Percentiles rank a stretch among this genome's conserved stretches.
phyloP scores from a whole-genome alignment of 1,140 invertebrate species.

The Monomorium pharaonis region DNA sequence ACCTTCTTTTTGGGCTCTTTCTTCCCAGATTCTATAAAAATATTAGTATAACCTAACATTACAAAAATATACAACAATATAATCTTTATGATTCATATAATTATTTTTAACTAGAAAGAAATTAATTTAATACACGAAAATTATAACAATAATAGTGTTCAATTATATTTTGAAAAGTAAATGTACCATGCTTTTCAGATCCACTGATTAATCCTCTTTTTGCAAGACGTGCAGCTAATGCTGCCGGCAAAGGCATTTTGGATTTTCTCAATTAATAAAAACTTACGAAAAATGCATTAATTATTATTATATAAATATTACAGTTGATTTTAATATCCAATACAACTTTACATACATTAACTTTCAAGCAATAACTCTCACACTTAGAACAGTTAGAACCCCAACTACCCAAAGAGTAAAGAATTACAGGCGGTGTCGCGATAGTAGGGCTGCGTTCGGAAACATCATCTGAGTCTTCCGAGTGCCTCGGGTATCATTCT shows the following conservation, averaged over 20 bases:
- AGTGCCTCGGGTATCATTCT: too few species aligned
- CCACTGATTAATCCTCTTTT: conserved; percentile 92
- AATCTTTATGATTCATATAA: background rate
- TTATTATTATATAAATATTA: background rate
- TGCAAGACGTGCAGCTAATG: conserved; percentile 93
- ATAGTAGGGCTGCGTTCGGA: too few species aligned
- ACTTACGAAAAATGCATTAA: background rate
- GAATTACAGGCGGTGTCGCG: too few species aligned
- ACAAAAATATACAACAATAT: background rate
- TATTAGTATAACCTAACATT: background rate
- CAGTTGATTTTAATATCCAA: too few species aligned
- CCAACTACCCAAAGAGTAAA: too few species aligned
- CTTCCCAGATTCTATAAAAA: conserved; percentile 78
- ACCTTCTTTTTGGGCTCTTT: conserved; percentile 84
- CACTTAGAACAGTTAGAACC: too few species aligned
- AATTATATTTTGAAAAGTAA: conserved; percentile 29
- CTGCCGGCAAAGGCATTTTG: conserved; percentile 94
- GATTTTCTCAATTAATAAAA: background rate
- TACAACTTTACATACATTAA: too few species aligned
- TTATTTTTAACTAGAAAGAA: background rate
- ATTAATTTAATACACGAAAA: background rate
- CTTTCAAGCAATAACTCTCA: too few species aligned
- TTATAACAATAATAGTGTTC: background rate
- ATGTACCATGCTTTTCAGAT: conserved; percentile 83
- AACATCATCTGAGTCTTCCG: too few species aligned